Evolutionary conservation across 2,113 vertebrate species (phyloP).

Genomic region (Corythaixoides concolor): DNA sequence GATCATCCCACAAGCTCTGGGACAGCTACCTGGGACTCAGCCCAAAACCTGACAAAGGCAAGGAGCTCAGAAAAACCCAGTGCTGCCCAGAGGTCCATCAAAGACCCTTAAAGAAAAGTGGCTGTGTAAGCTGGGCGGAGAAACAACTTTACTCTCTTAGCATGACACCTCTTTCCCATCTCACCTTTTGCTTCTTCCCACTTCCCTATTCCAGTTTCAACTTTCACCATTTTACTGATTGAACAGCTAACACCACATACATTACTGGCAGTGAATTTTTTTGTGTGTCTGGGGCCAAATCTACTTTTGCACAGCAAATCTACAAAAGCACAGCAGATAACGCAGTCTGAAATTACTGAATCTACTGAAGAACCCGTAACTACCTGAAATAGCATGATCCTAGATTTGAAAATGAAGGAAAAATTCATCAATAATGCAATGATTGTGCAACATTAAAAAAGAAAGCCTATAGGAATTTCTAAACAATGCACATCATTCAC

Average conservation of each 20-base stretch:
- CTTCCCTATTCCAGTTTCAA: neutral
- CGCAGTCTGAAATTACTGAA: neutral
- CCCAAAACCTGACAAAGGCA: neutral
- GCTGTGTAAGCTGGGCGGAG: neutral
- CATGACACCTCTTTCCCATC: neutral
- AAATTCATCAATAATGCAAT: neutral
- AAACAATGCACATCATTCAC: neutral
- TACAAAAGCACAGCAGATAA: neutral
- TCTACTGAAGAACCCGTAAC: neutral
- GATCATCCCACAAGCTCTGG: neutral
- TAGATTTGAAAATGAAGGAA: neutral
- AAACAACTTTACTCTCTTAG: neutral
- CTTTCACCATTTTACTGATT: neutral
- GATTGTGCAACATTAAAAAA: neutral
- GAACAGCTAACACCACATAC: neutral
- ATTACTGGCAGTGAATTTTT: neutral
- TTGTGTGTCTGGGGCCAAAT: neutral
- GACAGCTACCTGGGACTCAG: neutral
- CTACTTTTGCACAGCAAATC: neutral
- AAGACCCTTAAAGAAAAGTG: neutral
- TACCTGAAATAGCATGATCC: neutral
- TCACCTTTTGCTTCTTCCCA: neutral
- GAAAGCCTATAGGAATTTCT: neutral
- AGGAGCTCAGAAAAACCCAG: neutral
- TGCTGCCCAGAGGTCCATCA: rapidly evolving